Conservation (phyloP, 2,797 vertebrate species). For the Babyrousa celebensis region DNA sequence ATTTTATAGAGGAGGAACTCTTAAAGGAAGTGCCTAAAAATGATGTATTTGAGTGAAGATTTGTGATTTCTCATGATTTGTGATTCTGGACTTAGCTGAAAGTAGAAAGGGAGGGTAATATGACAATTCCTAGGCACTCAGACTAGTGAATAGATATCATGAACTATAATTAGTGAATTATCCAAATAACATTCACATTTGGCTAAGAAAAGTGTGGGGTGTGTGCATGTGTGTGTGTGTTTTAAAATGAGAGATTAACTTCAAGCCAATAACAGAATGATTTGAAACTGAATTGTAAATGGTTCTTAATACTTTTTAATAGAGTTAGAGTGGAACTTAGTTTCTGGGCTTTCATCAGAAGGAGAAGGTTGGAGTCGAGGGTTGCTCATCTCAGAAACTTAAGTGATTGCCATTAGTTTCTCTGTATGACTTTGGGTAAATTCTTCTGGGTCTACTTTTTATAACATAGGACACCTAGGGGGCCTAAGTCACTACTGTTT, state of each 20-base stretch:
- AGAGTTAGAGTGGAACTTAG: background rate
- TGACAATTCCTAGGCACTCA: conserved; percentile 27
- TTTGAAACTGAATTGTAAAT: conserved; percentile 12
- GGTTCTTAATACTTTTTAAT: conserved; percentile 4
- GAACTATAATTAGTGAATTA: conserved; percentile 36
- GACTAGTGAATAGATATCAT: conserved; percentile 9
- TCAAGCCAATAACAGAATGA: conserved; percentile 43
- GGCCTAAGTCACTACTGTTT: background rate
- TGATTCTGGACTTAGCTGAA: background rate
- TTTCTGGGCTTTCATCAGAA: background rate
- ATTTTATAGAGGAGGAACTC: conserved; percentile 51
- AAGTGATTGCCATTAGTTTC: background rate
- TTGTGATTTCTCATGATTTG: conserved; percentile 46
- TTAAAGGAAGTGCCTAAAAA: conserved; percentile 33
- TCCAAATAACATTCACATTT: conserved; percentile 14
- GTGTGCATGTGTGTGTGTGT: background rate
- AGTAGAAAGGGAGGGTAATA: conserved; percentile 7
- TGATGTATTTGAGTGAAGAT: conserved; percentile 60
- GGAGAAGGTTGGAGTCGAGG: background rate
- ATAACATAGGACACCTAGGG: background rate
- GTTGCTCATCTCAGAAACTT: background rate
- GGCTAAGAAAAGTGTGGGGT: background rate
- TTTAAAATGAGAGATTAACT: conserved; percentile 44
- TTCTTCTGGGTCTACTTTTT: background rate
- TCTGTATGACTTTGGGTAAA: background rate